phyloP scores from a whole-genome alignment of 2,113 vertebrate species.

The Gasterosteus aculeatus region DNA sequence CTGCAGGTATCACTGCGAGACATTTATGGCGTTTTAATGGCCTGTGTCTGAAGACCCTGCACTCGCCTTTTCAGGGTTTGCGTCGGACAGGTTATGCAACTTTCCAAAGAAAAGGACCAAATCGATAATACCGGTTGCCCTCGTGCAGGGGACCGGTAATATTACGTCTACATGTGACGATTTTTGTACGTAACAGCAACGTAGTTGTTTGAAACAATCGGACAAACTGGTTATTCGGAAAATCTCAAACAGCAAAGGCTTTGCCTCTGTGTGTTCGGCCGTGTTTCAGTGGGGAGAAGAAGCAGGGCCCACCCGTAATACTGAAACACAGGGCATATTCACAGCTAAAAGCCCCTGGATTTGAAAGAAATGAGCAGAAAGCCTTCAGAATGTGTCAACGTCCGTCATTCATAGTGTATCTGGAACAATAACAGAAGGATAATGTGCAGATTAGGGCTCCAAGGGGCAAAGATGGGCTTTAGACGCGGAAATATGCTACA shows the following conservation, averaged over 20 bases:
- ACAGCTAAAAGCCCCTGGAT: slow-evolving; percentile 67
- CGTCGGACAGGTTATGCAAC: slow-evolving; percentile 1
- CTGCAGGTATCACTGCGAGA: slow-evolving; percentile 41
- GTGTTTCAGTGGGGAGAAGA: slow-evolving; percentile 30
- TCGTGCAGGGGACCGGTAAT: not conserved
- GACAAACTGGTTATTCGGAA: not conserved
- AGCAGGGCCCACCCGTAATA: slow-evolving; percentile 37
- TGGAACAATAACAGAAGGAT: slow-evolving; percentile 79
- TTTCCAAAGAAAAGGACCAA: not conserved
- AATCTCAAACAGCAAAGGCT: not conserved
- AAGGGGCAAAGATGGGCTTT: slow-evolving; percentile 72
- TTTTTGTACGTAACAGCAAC: not conserved
- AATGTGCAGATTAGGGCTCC: slow-evolving; percentile 74
- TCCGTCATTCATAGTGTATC: slow-evolving; percentile 66
- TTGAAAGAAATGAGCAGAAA: slow-evolving; percentile 70
- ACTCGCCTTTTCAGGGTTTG: not conserved
- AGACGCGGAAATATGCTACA: slow-evolving; percentile 75
- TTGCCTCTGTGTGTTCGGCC: slow-evolving; percentile 16
- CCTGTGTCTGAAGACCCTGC: not conserved
- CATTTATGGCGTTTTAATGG: not conserved
- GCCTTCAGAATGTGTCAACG: slow-evolving; percentile 70
- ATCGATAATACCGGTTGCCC: not conserved
- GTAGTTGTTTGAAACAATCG: not conserved
- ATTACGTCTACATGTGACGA: not conserved
- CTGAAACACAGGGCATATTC: slow-evolving; percentile 61